Conservation (phyloP, 2,888 invertebrate species). For the Mermis nigrescens region DNA sequence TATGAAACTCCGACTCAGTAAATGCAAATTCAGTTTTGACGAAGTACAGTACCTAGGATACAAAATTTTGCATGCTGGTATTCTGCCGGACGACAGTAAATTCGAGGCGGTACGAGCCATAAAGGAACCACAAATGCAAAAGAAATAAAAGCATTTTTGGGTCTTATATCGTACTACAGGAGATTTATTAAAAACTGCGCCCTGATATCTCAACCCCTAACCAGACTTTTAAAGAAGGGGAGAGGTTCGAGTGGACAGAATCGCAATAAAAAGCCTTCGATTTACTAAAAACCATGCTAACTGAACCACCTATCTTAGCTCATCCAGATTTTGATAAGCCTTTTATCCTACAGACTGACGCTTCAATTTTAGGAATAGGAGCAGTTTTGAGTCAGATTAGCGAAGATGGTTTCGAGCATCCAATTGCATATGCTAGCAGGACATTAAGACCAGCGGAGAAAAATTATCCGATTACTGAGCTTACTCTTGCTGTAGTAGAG, state of each 20-base stretch:
- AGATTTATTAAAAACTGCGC: slow-evolving; percentile 3
- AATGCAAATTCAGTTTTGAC: too few relatives aligned
- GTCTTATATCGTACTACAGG: too few relatives aligned
- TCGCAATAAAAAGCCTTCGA: slow-evolving; percentile 10
- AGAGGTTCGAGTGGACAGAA: slow-evolving; percentile 14
- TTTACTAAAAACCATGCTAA: slow-evolving; percentile 6
- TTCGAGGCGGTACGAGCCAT: neutral
- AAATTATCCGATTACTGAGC: slow-evolving; percentile 33
- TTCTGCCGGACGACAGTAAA: slow-evolving; percentile 2
- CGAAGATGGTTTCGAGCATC: slow-evolving; percentile 12
- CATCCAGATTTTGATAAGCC: slow-evolving; percentile 19
- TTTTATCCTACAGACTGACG: slow-evolving; percentile 24
- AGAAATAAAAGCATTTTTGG: too few relatives aligned
- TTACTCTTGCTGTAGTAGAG: slow-evolving; percentile 29
- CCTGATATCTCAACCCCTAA: too few relatives aligned
- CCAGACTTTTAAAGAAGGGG: too few relatives aligned
- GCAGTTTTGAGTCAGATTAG: slow-evolving; percentile 19
- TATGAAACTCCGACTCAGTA: too few relatives aligned
- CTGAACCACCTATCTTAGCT: slow-evolving; percentile 15
- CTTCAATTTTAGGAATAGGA: slow-evolving; percentile 21
- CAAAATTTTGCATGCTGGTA: too few relatives aligned
- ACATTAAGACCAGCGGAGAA: slow-evolving; percentile 22
- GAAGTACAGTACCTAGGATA: too few relatives aligned
- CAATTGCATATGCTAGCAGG: slow-evolving; percentile 18
- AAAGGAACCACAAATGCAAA: neutral